Conservation (phyloP, 2,113 vertebrate species). For the Odontesthes bonariensis region DNA sequence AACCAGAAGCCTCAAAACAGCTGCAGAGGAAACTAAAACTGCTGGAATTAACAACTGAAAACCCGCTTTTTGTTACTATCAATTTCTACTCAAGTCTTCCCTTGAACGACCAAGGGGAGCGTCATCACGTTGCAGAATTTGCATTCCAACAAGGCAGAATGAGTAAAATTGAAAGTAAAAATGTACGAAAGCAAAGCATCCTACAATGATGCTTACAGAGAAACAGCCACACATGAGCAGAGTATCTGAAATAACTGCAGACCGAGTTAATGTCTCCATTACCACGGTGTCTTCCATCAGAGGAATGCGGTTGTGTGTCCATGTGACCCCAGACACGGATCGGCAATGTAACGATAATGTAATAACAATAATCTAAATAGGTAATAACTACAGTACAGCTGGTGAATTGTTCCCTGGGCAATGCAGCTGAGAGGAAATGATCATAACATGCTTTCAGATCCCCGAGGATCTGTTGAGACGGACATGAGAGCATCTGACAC, state of each 20-base stretch:
- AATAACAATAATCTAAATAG: conserved; percentile 72
- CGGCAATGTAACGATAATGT: conserved; percentile 56
- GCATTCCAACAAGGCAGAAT: not conserved
- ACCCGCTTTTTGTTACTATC: too few relatives aligned
- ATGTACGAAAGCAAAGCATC: conserved; percentile 3
- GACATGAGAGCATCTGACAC: conserved; percentile 55
- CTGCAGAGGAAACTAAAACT: too few relatives aligned
- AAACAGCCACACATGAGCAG: not conserved
- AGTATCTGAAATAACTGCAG: too few relatives aligned
- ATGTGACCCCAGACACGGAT: conserved; percentile 34
- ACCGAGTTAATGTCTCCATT: conserved; percentile 15
- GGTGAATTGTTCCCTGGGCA: conserved; percentile 66
- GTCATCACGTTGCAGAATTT: not conserved
- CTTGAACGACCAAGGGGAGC: too few relatives aligned
- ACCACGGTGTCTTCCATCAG: conserved; percentile 56
- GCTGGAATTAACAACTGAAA: too few relatives aligned
- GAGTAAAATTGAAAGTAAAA: not conserved
- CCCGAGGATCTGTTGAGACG: conserved; percentile 51
- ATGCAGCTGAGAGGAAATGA: conserved; percentile 60
- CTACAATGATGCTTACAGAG: not conserved
- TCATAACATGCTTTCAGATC: conserved; percentile 61
- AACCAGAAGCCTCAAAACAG: not conserved
- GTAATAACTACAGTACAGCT: conserved; percentile 54
- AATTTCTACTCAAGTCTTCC: too few relatives aligned
- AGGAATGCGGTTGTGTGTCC: conserved; percentile 56